Evolutionary conservation across 1,140 invertebrate species (phyloP), one percentile per base, ranked within the genome.

Genomic region (Drosophila micromelanica): DNA sequence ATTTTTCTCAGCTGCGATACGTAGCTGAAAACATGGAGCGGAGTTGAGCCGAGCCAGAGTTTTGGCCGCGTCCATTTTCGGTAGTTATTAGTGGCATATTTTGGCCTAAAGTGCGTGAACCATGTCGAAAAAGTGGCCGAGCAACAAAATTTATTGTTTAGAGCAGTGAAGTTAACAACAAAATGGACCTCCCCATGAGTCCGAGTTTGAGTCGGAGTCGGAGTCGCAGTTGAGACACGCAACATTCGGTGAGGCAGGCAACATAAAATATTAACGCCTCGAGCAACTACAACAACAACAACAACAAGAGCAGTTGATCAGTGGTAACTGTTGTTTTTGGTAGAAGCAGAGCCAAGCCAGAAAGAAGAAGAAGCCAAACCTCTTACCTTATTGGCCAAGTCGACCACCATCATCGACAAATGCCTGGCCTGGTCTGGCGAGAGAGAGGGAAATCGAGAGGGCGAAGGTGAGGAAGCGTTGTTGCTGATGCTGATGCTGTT

Each of bases 21-120:
- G 46, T 48, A 40, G 64, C 27, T 54, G 55, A 59, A 35, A 55
- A 56, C 65, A 64, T 78, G 55, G 70, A 78, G 64, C 45, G 20
- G 40, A 65, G 52, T 17, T 32, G 15, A 27, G 46, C 7, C 7
- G 27, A 30, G 48, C 1, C 11, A 38, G 45, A 20, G 30, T 30
- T 27, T 52, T 12, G 42, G 64, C 62, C 43, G 63, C 72, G 69
- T 65, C 76, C 82, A 87, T 87, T 87, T 87, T 87, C 84, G 84
- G 85, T 89, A 82, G 84, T 89, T 89, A 89, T 89, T 89, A 89
- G 84, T 89, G 84, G 84, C 85, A 89, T 89, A 89, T 89, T 89
- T 90, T 89, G 84, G 84, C 84, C 76, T 89, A 89, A 89, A 89
- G 84, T 89, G 84, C 84, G 84, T 89, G 84, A 89, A 89, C 84